These are phyloP conservation scores for Cuniculus paca DNA, from an alignment of 2,797 vertebrate genomes.

Conservation along the genomic window DNA sequence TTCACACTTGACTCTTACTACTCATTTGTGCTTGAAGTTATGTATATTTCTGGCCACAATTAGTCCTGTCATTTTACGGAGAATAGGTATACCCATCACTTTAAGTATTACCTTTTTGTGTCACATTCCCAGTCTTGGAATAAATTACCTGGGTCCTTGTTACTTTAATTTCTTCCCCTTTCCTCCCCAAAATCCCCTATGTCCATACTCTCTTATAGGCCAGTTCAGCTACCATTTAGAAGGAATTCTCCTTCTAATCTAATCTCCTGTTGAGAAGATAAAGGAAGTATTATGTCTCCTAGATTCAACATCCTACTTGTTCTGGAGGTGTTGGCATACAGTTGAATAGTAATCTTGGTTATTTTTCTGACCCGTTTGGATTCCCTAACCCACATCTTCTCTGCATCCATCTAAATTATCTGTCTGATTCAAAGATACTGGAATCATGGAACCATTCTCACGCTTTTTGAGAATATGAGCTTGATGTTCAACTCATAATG, in stretches of 20 bases:
- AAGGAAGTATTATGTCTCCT: not conserved
- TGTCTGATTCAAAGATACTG: not conserved
- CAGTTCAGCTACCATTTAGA: not conserved
- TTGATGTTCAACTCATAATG: not conserved
- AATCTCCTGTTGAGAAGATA: not conserved
- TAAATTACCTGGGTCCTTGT: not conserved
- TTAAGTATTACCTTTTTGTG: not conserved
- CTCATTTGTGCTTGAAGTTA: not conserved
- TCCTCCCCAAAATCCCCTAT: not conserved
- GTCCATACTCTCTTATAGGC: not conserved
- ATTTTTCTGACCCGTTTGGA: conserved; percentile 1
- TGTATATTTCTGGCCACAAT: not conserved
- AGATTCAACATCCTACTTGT: not conserved
- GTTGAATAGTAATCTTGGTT: not conserved
- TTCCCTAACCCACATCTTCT: not conserved
- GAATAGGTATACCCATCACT: not conserved
- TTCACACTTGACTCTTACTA: not conserved
- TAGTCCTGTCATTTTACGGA: not conserved
- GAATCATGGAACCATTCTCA: not conserved
- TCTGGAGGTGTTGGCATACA: not conserved
- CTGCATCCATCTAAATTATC: not conserved
- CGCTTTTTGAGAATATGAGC: not conserved
- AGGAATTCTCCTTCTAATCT: not conserved
- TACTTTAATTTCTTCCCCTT: not conserved
- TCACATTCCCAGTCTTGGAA: not conserved